Evolutionary conservation across 2,888 invertebrate genomes (phyloP).

Genomic region (Clistopyga incitator): DNA sequence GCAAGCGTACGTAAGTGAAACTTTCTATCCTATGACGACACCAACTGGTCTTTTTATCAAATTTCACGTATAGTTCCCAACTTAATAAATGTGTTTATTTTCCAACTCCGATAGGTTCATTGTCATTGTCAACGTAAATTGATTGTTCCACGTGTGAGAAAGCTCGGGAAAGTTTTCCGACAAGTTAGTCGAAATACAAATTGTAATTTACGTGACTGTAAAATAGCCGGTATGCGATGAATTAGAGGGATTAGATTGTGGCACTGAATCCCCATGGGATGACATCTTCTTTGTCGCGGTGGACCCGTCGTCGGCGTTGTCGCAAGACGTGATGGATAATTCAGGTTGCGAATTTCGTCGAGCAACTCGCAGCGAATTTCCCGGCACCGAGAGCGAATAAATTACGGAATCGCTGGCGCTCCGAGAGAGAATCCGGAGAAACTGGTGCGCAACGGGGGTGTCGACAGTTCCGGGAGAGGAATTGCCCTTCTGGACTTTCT

Average conservation of each 20-base stretch:
- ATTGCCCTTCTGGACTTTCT: slow-evolving; percentile 50
- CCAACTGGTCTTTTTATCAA: no score
- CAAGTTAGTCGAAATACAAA: not conserved
- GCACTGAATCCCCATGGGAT: not conserved
- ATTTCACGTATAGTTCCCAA: no score
- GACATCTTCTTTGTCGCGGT: not conserved
- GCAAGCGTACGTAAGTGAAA: no score
- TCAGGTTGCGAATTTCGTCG: slow-evolving; percentile 45
- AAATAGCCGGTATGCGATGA: not conserved
- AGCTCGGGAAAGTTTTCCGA: not conserved
- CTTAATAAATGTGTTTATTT: not conserved
- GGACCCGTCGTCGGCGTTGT: slow-evolving; percentile 29
- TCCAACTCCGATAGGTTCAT: not conserved
- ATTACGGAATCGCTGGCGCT: slow-evolving; percentile 20
- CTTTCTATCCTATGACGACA: no score
- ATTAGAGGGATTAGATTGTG: slow-evolving; percentile 6
- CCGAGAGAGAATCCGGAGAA: slow-evolving; percentile 31
- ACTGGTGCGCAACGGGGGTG: slow-evolving; percentile 25
- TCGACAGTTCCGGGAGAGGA: slow-evolving; percentile 38
- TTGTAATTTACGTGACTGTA: slow-evolving; percentile 1
- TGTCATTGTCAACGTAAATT: not conserved
- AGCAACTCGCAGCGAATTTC: slow-evolving; percentile 32
- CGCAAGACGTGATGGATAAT: slow-evolving; percentile 46
- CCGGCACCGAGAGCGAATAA: slow-evolving; percentile 41
- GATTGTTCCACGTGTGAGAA: no score